Evolutionary conservation across 2,888 invertebrate species (phyloP).

Genomic region (Protophormia terraenovae): DNA sequence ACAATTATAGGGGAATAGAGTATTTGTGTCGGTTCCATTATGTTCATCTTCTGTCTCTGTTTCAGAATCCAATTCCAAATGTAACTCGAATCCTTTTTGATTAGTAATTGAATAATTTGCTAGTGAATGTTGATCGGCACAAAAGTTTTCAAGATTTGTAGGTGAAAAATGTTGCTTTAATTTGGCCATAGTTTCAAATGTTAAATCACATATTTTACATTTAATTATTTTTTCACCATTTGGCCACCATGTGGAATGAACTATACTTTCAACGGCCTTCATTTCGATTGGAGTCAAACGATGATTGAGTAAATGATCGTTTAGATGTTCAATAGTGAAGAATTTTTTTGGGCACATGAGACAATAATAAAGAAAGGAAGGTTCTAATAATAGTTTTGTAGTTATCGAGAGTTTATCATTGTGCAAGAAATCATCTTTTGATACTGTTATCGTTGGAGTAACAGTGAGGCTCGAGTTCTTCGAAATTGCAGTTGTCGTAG

Average conservation of each 20-base stretch:
- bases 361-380: conserved; percentile 76
- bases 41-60: conserved; percentile 75
- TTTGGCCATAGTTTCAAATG: conserved; percentile 71
- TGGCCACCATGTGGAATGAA: conserved; percentile 72
- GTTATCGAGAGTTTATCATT: no score
- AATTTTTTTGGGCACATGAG: conserved; percentile 77
- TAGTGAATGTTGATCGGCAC: conserved; percentile 64
- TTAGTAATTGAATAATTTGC: conserved; percentile 78
- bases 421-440: no score
- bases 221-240: conserved; percentile 74
- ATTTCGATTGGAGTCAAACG: conserved; percentile 71
- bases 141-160: background rate
- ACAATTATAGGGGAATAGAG: conserved; percentile 72
- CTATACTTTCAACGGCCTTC: conserved; percentile 72
- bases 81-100: conserved; percentile 77
- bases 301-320: conserved; percentile 75
- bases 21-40: no score
- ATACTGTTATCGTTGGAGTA: no score
- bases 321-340: conserved; percentile 73
- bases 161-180: conserved; percentile 71
- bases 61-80: conserved; percentile 78
- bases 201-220: conserved; percentile 74
- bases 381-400: no score
- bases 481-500: no score
- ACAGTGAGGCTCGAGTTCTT: no score